Base-by-base conservation (phyloP, 2,797 vertebrate species). In the Pygocentrus nattereri region DNA sequence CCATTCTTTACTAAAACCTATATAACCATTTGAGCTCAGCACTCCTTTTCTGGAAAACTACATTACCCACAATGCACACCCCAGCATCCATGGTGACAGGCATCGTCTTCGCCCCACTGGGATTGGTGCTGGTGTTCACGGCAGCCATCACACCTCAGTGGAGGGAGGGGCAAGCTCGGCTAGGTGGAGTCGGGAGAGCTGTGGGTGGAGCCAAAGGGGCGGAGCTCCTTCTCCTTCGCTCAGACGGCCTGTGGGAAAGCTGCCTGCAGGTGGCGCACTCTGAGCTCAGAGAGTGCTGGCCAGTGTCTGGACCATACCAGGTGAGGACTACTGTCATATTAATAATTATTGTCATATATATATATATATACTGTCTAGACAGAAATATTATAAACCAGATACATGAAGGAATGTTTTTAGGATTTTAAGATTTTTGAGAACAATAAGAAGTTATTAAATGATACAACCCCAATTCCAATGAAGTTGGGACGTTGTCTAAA, bases 61-160 rank as follows among this genome's bases (percentile, higher is more conserved):
- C 62, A 31, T 69, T 52, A 62, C 34, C 13, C 65, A 71, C 5
- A 16, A 95, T 95, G 94, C 93, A 95, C 75, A 95, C 94, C 18
- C 92, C 94, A 5, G 88, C 87, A 19, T 92, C 94, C 52, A 95
- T 95, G 93, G 94, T 95, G 85, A 94, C 90, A 86, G 94, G 95
- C 56, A 94, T 95, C 0, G 94, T 95, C 71, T 95, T 95, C 25
- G 89, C 95, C 71, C 95, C 95, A 1, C 80, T 95, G 86, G 95
- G 95, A 65, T 31, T 95, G 74, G 94, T 95, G 70, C 90, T 95
- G 3, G 91, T 95, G 79, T 95, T 95, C 87, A 94, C 94, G 0
- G 94, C 95, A 0, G 94, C 94, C 59, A 95, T 95, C 91, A 95
- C 94, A 0, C 95, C 95, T 0, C 94, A 95, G 88, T 95, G 95